These are phyloP conservation scores for Poeciliopsis occidentalis DNA, from an alignment of 2,113 vertebrate genomes.

Conservation along the genomic window DNA sequence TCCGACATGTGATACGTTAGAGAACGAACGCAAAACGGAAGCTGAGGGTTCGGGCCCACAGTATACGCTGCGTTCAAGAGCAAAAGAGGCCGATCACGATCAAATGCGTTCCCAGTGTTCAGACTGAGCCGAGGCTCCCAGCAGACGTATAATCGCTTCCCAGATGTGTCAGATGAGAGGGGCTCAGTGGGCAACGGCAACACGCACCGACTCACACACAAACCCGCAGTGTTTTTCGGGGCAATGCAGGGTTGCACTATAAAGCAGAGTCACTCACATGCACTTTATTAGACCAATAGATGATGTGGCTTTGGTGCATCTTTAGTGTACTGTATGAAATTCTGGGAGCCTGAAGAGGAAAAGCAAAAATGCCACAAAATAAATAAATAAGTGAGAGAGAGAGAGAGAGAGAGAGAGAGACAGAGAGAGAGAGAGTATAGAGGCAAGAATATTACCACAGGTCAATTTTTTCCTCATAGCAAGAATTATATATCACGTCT, in stretches of 20 bases:
- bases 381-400: neutral
- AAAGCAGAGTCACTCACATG: constrained; percentile 30
- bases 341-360: constrained; percentile 33
- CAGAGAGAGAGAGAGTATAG: constrained; percentile 3
- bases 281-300: constrained; percentile 21
- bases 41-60: constrained; percentile 4
- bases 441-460: constrained; percentile 38
- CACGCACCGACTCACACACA: constrained; percentile 7
- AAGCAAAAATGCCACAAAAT: constrained; percentile 25
- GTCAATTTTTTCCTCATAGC: constrained; percentile 62
- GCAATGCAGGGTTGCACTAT: constrained; percentile 20
- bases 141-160: constrained; percentile 38
- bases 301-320: constrained; percentile 37
- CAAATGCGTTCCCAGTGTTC: constrained; percentile 35
- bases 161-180: constrained; percentile 34
- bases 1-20: constrained; percentile 50
- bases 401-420: constrained; percentile 20
- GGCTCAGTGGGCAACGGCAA: constrained; percentile 29
- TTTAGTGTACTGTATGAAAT: constrained; percentile 21
- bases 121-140: constrained; percentile 30
- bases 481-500: constrained; percentile 70
- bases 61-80: constrained; percentile 31
- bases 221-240: constrained; percentile 4
- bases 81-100: constrained; percentile 48
- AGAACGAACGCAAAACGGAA: constrained; percentile 12